Conservation (phyloP, 2,113 vertebrate genomes). For the Heterotilapia buettikoferi region DNA sequence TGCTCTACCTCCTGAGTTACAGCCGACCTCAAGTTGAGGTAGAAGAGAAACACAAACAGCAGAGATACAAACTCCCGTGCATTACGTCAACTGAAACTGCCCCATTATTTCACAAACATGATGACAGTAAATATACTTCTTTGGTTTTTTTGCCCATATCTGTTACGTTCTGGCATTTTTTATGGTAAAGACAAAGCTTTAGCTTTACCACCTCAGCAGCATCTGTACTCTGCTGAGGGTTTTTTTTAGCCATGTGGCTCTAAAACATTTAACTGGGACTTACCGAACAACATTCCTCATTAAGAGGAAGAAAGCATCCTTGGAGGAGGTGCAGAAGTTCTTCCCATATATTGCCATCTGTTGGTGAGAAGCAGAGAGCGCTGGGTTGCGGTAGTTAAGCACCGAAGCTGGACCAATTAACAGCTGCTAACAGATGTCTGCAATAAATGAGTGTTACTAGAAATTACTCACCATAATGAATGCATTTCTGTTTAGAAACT, state of each 20-base stretch:
- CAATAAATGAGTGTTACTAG: neutral
- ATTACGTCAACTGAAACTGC: neutral
- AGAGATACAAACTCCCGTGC: neutral
- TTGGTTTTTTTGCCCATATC: neutral
- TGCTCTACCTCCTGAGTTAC: neutral
- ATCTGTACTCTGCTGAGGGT: neutral
- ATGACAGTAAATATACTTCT: neutral
- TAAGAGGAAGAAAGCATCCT: slow-evolving; percentile 87
- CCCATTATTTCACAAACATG: neutral
- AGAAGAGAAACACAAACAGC: neutral
- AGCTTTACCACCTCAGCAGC: neutral
- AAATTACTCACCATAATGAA: slow-evolving; percentile 88
- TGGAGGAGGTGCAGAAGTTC: slow-evolving; percentile 91
- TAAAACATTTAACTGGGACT: neutral
- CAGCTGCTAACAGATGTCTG: neutral
- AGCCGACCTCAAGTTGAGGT: neutral
- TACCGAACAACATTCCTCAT: slow-evolving; percentile 95
- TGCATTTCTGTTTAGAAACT: slow-evolving; percentile 95
- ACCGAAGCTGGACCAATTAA: neutral
- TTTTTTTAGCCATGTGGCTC: neutral
- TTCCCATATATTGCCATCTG: slow-evolving; percentile 95
- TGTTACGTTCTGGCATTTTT: neutral
- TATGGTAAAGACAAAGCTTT: neutral
- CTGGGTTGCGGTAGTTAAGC: neutral
- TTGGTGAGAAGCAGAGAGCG: neutral